These are phyloP conservation scores for Zeugodacus cucurbitae DNA, from an alignment of 1,140 invertebrate genomes.

Conservation along the genomic window DNA sequence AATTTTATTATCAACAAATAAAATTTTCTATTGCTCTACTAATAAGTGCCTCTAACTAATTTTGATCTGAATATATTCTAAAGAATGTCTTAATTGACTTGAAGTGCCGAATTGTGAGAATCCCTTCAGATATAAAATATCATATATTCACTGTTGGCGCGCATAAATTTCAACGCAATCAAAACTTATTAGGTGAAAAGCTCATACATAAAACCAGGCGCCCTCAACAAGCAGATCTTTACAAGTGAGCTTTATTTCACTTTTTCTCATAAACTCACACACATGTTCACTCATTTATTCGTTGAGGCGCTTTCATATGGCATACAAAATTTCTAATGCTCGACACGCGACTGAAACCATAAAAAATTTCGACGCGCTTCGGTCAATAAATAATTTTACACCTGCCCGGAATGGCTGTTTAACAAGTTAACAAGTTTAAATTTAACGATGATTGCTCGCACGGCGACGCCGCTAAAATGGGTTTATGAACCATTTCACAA, in stretches of 20 bases:
- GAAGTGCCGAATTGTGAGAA: no score
- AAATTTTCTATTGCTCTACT: background rate
- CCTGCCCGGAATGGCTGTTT: background rate
- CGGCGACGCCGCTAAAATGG: background rate
- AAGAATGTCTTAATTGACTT: no score
- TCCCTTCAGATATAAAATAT: no score
- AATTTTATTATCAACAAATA: background rate
- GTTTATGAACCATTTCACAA: slow-evolving; percentile 6
- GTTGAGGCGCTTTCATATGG: background rate
- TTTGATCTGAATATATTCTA: background rate
- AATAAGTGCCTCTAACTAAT: background rate
- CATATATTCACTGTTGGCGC: no score
- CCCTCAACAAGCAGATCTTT: background rate
- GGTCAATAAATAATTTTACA: slow-evolving; percentile 23
- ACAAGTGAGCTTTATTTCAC: no score
- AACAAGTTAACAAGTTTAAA: background rate
- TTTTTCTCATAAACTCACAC: background rate
- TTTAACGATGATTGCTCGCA: slow-evolving; percentile 23
- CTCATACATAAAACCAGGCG: background rate
- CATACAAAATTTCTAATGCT: background rate
- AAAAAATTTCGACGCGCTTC: slow-evolving; percentile 3
- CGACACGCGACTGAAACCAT: slow-evolving; percentile 9
- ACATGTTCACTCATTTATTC: background rate
- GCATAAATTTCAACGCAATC: background rate
- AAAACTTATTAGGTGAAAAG: background rate